Evolutionary conservation across 2,797 vertebrate species (phyloP).

Genomic region (Sarcoramphus papa): DNA sequence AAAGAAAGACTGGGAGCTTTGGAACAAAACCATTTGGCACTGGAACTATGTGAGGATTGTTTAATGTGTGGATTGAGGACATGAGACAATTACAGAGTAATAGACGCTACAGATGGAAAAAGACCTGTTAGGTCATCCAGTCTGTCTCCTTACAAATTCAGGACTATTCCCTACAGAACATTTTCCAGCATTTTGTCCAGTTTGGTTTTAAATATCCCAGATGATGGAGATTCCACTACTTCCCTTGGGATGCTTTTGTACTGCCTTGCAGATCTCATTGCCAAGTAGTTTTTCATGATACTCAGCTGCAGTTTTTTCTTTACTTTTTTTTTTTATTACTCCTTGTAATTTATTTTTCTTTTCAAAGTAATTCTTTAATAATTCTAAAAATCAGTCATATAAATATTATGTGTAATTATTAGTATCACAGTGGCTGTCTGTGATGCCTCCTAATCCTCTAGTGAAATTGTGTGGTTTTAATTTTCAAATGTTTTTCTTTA

Average conservation of each 20-base stretch:
- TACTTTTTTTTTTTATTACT: background rate
- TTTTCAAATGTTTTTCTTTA: background rate
- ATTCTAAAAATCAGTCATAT: background rate
- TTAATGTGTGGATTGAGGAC: slow-evolving; percentile 40
- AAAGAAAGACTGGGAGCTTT: slow-evolving; percentile 26
- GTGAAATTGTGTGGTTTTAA: background rate
- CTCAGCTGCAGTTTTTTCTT: background rate
- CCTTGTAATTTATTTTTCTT: background rate
- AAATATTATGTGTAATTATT: background rate
- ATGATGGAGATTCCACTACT: slow-evolving; percentile 11
- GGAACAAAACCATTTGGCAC: slow-evolving; percentile 18
- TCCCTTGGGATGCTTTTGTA: background rate
- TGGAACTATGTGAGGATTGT: background rate
- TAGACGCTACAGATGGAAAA: slow-evolving; percentile 33
- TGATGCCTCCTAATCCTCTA: background rate
- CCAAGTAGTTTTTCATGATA: background rate
- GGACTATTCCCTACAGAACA: background rate
- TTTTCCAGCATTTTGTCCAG: slow-evolving; percentile 31
- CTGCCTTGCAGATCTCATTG: background rate
- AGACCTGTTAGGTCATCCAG: slow-evolving; percentile 27
- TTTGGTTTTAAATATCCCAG: slow-evolving; percentile 32
- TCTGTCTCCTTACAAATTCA: slow-evolving; percentile 32
- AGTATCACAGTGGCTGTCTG: background rate
- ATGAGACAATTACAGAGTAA: slow-evolving; percentile 34
- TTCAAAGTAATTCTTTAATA: background rate